phyloP scores from a whole-genome alignment of 2,797 vertebrate genomes.

The Protosalanx chinensis region DNA sequence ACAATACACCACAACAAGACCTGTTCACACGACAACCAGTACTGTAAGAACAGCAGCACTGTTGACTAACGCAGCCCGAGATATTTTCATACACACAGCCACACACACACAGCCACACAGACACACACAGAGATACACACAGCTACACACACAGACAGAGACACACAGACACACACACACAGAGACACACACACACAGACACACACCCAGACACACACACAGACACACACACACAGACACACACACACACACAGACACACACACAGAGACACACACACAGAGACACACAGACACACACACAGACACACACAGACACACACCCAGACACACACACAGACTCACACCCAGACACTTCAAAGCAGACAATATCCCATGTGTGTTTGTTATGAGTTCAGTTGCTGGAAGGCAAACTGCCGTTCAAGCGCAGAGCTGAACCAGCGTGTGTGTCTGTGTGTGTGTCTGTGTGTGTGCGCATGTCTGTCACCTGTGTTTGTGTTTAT shows the following conservation, averaged over 20 bases:
- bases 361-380: no score
- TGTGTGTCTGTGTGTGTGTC: no score
- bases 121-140: neutral
- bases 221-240: neutral
- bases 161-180: neutral
- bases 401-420: no score
- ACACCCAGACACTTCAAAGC: no score
- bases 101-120: neutral
- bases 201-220: neutral
- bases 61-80: neutral
- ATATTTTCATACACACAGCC: neutral
- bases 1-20: no score
- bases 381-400: no score
- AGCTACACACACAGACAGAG: neutral
- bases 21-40: neutral
- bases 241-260: neutral
- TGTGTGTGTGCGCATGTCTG: no score
- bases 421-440: no score
- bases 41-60: neutral
- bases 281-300: neutral
- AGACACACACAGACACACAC: slow-evolving; percentile 17
- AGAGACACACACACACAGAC: neutral
- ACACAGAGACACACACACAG: neutral
- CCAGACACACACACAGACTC: neutral
- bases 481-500: slow-evolving; percentile 22